Conservation (phyloP, 2,113 vertebrate genomes). For the Dromas ardeola region DNA sequence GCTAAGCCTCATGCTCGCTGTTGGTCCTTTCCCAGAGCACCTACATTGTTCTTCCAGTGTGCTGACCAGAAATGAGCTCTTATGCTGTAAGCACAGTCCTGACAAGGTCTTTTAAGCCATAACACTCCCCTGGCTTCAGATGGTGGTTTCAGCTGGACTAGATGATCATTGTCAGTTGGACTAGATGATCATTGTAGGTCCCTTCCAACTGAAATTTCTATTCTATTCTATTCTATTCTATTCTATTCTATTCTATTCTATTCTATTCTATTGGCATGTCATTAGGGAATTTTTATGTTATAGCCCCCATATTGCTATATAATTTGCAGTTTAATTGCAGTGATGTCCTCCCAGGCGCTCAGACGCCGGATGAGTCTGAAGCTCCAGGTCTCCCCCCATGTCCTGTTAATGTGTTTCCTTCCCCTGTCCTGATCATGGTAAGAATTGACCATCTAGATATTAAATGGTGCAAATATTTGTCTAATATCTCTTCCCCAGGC, state of each 20-base stretch:
- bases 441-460: not conserved
- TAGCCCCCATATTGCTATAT: not conserved
- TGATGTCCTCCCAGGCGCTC: too few relatives aligned
- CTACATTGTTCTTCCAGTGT: not conserved
- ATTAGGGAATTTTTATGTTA: not conserved
- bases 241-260: not conserved
- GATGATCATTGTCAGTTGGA: not conserved
- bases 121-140: not conserved
- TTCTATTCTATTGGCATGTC: not conserved
- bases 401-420: accelerated
- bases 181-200: not conserved
- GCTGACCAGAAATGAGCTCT: not conserved
- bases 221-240: not conserved
- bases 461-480: not conserved
- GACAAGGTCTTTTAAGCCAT: not conserved
- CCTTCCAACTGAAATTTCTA: not conserved
- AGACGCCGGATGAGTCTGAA: accelerated
- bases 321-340: not conserved
- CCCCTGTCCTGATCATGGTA: not conserved
- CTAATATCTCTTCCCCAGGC: not conserved
- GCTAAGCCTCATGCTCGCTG: not conserved
- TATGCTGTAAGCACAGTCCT: too few relatives aligned
- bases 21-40: not conserved
- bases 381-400: not conserved
- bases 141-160: not conserved